These are phyloP conservation scores for Melanostoma mellinum DNA, from an alignment of 2,888 invertebrate species.

Conservation along the genomic window DNA sequence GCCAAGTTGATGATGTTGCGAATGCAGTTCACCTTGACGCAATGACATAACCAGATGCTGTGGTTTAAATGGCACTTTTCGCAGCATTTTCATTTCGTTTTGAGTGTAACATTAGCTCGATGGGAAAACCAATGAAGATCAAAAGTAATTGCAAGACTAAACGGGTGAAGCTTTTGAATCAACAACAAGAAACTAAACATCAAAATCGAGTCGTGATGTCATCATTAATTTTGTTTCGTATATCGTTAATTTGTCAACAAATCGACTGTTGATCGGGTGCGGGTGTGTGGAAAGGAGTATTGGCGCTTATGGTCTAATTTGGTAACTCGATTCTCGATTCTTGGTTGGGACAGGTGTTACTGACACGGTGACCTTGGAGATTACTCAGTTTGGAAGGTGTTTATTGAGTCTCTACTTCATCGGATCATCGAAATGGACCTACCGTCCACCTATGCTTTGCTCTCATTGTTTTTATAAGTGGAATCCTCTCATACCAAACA, in stretches of 20 bases:
- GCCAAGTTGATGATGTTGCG: constrained; percentile 50
- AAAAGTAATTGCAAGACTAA: background rate
- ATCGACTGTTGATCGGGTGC: constrained; percentile 22
- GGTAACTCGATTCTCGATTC: constrained; percentile 68
- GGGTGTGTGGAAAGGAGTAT: constrained; percentile 29
- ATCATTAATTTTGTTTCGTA: constrained; percentile 18
- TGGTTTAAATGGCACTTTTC: constrained; percentile 55
- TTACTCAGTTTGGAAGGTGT: constrained; percentile 18
- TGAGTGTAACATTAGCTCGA: constrained; percentile 4
- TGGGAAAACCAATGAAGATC: constrained; percentile 50
- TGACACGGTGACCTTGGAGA: constrained; percentile 59
- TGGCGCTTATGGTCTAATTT: constrained; percentile 49
- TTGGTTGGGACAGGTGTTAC: constrained; percentile 54
- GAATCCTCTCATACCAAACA: no score
- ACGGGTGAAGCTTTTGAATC: background rate
- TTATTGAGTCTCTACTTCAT: background rate
- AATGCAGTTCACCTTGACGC: constrained; percentile 70
- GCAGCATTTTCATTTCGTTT: constrained; percentile 44
- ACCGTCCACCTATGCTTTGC: background rate
- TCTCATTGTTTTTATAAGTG: background rate
- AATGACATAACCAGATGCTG: constrained; percentile 71
- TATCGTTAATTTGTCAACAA: constrained; percentile 46
- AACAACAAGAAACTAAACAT: background rate
- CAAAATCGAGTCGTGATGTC: constrained; percentile 50
- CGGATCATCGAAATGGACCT: no score